Evolutionary conservation across 1,140 invertebrate genomes (phyloP).

Genomic region (Trichonephila clavipes): DNA sequence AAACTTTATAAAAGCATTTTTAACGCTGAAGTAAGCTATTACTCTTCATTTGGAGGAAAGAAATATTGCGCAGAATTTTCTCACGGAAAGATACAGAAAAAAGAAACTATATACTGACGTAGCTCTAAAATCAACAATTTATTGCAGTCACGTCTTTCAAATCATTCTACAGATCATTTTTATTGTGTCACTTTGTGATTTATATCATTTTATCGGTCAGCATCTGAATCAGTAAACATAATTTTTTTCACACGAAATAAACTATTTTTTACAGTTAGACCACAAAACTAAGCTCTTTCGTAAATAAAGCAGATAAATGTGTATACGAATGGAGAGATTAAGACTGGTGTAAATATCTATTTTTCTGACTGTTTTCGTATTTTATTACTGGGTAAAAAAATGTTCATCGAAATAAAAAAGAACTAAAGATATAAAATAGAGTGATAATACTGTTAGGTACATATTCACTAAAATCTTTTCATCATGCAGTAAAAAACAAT

Average conservation of each 20-base stretch:
- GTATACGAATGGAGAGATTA: neutral
- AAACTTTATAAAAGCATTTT: neutral
- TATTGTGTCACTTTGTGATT: neutral
- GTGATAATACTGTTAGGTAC: neutral
- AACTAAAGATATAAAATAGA: neutral
- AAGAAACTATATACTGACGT: neutral
- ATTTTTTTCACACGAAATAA: neutral
- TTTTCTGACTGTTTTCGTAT: neutral
- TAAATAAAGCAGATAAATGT: neutral
- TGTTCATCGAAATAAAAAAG: neutral
- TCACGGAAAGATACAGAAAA: neutral
- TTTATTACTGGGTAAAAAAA: neutral
- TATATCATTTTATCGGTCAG: neutral
- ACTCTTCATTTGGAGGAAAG: neutral
- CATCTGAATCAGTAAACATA: neutral
- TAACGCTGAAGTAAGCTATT: neutral
- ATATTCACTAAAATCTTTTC: neutral
- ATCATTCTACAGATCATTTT: neutral
- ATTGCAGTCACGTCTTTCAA: neutral
- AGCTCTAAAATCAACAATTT: neutral
- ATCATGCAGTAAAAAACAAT: neutral
- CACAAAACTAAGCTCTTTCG: neutral
- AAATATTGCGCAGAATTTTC: neutral
- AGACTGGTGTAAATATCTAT: constrained; percentile 22
- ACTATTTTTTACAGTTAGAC: neutral